These are phyloP conservation scores for Cebus imitator DNA, from an alignment of 2,113 vertebrate species.

Conservation along the genomic window DNA sequence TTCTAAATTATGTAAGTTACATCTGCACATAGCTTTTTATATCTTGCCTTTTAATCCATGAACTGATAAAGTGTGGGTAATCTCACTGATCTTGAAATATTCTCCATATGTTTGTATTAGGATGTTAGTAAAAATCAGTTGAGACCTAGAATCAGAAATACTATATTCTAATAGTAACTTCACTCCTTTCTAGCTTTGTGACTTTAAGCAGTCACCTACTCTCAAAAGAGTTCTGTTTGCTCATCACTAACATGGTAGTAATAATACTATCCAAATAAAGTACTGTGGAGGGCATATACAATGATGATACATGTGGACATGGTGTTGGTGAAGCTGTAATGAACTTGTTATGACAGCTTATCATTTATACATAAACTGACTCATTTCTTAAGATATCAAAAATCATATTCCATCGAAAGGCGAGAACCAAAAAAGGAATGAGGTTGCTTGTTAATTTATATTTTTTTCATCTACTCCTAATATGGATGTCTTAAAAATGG, in stretches of 20 bases:
- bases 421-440: background rate
- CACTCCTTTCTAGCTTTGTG: background rate
- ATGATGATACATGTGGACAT: background rate
- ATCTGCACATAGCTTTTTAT: background rate
- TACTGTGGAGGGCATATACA: background rate
- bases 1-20: background rate
- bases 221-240: background rate
- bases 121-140: background rate
- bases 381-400: constrained; percentile 3
- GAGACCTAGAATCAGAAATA: background rate
- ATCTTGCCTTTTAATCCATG: background rate
- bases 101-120: background rate
- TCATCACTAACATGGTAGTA: background rate
- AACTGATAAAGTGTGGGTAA: background rate
- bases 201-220: background rate
- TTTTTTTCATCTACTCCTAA: constrained; percentile 16
- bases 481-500: background rate
- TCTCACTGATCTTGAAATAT: background rate
- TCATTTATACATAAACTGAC: background rate
- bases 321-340: background rate
- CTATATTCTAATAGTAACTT: background rate
- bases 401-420: background rate
- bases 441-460: background rate
- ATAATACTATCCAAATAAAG: background rate
- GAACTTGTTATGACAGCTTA: background rate